Percentiles rank a stretch among this genome's conserved stretches.
Evolutionary conservation across 2,888 invertebrate species (phyloP).

Genomic region (Eupithecia centaureata): DNA sequence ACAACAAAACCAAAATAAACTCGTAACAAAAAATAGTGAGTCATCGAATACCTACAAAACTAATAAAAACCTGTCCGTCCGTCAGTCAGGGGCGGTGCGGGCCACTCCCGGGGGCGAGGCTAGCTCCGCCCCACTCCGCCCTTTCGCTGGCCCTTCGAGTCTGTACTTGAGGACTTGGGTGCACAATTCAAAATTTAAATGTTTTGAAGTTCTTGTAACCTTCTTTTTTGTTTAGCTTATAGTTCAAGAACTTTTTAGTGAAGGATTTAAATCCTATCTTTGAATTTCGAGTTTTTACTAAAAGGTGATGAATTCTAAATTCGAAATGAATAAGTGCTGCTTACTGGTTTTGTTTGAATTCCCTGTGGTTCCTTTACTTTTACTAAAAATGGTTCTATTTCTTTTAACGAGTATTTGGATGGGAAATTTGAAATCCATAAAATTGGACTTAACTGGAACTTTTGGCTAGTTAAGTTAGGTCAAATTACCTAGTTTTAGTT

Average conservation of each 20-base stretch:
- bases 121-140: constrained; percentile 45
- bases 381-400: not conserved
- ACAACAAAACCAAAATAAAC: constrained; percentile 15
- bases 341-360: not conserved
- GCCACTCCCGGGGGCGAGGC: constrained; percentile 62
- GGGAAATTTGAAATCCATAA: not conserved
- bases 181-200: not conserved
- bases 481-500: too few species aligned
- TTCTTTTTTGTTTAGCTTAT: not conserved
- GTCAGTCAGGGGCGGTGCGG: constrained; percentile 49
- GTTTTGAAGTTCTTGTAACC: not conserved
- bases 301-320: not conserved
- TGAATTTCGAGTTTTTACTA: too few species aligned
- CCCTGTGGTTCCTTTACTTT: not conserved
- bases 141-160: constrained; percentile 50
- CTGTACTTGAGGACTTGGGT: constrained; percentile 10
- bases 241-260: not conserved
- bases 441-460: too few species aligned
- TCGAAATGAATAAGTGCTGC: not conserved
- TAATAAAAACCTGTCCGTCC: constrained; percentile 32
- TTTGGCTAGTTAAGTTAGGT: too few species aligned
- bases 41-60: constrained; percentile 28
- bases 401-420: not conserved
- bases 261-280: too few species aligned
- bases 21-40: constrained; percentile 25